These are phyloP conservation scores for Tonatia bakeri DNA, from an alignment of 2,113 vertebrate genomes.

Conservation along the genomic window DNA sequence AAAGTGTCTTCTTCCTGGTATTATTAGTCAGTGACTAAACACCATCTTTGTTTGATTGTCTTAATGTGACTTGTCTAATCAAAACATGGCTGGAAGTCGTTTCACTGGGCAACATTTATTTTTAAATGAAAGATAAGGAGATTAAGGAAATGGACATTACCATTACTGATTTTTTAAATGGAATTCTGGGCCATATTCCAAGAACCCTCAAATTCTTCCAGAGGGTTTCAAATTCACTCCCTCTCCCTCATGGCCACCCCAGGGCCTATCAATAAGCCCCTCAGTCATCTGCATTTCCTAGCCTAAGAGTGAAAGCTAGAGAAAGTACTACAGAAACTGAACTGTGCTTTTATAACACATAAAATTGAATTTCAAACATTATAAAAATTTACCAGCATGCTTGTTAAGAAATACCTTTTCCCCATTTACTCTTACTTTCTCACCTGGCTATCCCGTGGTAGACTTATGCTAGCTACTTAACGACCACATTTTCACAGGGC, in stretches of 20 bases:
- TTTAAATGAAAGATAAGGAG: constrained; percentile 15
- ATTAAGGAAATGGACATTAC: constrained; percentile 38
- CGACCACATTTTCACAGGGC: not conserved
- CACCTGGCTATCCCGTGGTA: not conserved
- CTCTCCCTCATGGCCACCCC: not conserved
- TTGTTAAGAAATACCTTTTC: not conserved
- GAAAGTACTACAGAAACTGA: not conserved
- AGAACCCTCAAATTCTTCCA: constrained; percentile 5
- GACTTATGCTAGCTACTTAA: not conserved
- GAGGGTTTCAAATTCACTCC: not conserved
- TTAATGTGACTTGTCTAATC: constrained; percentile 9
- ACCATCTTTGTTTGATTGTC: not conserved
- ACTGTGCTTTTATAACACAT: not conserved
- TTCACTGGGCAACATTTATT: constrained; percentile 29
- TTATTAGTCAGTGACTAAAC: not conserved
- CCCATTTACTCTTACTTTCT: not conserved
- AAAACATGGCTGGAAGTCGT: not conserved
- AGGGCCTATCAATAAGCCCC: not conserved
- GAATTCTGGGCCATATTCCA: constrained; percentile 39
- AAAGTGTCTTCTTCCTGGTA: not conserved
- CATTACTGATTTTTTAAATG: constrained; percentile 33
- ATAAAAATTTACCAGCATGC: not conserved
- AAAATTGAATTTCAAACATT: not conserved
- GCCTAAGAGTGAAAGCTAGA: not conserved
- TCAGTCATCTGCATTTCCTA: not conserved